phyloP scores from a whole-genome alignment of 23 tunicate species.

The Pegea sp. region DNA sequence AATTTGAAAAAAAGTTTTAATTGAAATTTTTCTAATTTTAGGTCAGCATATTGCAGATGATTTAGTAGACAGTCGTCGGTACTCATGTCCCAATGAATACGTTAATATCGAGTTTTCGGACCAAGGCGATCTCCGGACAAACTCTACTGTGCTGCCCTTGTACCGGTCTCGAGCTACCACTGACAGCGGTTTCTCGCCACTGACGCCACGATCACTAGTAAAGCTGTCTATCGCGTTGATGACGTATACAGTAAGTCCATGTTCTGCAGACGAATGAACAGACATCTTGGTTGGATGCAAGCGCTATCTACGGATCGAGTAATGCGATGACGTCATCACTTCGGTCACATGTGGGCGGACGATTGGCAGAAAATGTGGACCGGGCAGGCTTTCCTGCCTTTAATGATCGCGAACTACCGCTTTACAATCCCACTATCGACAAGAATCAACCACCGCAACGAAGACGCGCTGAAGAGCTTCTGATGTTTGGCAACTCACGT shows the following conservation, averaged over 20 bases:
- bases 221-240: background rate
- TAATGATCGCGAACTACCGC: slow-evolving; percentile 38
- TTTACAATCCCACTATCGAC: slow-evolving; percentile 52
- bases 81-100: slow-evolving; percentile 57
- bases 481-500: slow-evolving; percentile 74
- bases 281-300: slow-evolving; percentile 87
- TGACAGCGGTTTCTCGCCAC: slow-evolving; percentile 19
- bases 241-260: background rate
- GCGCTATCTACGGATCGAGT: slow-evolving; percentile 75
- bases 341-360: slow-evolving; percentile 40
- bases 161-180: slow-evolving; percentile 21
- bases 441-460: slow-evolving; percentile 13
- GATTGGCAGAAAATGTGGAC: slow-evolving; percentile 6
- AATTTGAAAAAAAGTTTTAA: background rate
- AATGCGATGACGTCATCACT: slow-evolving; percentile 41
- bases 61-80: slow-evolving; percentile 46
- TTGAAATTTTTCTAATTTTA: too few relatives aligned
- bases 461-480: slow-evolving; percentile 32
- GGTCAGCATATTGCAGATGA: slow-evolving; percentile 69
- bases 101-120: slow-evolving; percentile 27
- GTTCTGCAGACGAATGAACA: slow-evolving; percentile 41
- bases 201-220: slow-evolving; percentile 57
- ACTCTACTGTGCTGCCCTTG: slow-evolving; percentile 33
- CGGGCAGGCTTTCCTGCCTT: slow-evolving; percentile 22
- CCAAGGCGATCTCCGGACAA: background rate